Conservation (phyloP, 2,797 vertebrate genomes). For the Fringilla coelebs region DNA sequence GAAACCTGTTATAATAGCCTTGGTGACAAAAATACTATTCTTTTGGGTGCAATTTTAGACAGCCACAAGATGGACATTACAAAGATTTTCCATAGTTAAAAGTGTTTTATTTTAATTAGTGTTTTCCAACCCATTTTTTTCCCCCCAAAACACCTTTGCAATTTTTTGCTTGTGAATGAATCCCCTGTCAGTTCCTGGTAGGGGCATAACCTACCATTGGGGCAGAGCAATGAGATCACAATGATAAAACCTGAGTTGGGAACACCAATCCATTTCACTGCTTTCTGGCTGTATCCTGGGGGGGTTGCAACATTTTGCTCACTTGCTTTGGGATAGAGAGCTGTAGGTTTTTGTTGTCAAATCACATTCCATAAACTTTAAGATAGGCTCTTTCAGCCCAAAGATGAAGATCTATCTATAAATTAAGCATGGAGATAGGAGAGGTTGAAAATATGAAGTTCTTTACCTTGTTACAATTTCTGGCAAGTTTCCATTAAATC, state of each 20-base stretch:
- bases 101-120: background rate
- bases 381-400: background rate
- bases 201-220: background rate
- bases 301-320: background rate
- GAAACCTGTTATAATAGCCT: background rate
- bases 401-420: background rate
- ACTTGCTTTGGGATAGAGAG: background rate
- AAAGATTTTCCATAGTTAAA: background rate
- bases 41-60: background rate
- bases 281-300: background rate
- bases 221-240: background rate
- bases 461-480: background rate
- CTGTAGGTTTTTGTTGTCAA: background rate
- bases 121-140: background rate
- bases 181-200: background rate
- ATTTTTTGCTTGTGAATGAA: background rate
- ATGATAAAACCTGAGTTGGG: accelerated
- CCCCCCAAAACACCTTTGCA: background rate
- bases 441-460: background rate
- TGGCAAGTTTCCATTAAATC: background rate
- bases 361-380: background rate
- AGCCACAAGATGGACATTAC: background rate
- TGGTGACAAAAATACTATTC: background rate
- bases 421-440: background rate
- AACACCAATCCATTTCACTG: background rate